Evolutionary conservation across 2,888 invertebrate genomes (phyloP), one percentile per base, ranked within the genome.

Genomic region (Holacanthella duospinosa): DNA sequence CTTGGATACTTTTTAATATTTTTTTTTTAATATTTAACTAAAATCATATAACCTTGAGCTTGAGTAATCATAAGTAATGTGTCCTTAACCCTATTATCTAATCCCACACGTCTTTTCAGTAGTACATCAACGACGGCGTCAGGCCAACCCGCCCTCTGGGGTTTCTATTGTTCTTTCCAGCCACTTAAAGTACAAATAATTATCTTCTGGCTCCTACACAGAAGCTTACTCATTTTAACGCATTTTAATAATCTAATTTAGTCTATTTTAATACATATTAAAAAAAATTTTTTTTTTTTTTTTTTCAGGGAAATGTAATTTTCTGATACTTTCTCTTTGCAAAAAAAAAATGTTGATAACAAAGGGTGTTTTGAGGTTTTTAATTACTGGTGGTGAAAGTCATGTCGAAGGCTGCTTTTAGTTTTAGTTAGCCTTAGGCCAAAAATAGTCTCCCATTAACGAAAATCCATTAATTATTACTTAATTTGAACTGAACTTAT

Each of bases 31-130:
- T 36, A 36, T 36, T 36, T 12, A 12, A 36, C 6, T 6, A 12
- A 16, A 36, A 16, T 36, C 36, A 6, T 36, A 12, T 36, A 16
- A 36, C 36, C 36, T 36, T 36, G 36, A 16, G 6, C 16, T 36
- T 36, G 36, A 36, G 36, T 36, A 36, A 36, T 36, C 36, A 36
- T 36, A 36, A 36, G n/a, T 36, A 36, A 36, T 36, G 36, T 36
- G 36, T 36, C 9, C n/a, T 36, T 36, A 9, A 16, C 48, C n/a
- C 21, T 48, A 48, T 48, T 48, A 48, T 48, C 48, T 48, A 48
- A 48, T 48, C 48, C 48, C 48, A 48, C 48, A n/a, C n/a, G 48
- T 48, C 48, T 48, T 48, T 21, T 48, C 48, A 6, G 36, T 21
- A 9, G 48, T 9, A 48, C 48, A 48, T n/a, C 19, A 48, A 36